A percentile compares a stretch with the other conserved stretches of the same genome.
These are phyloP conservation scores for Emydura subglobosa DNA, from an alignment of 2,113 vertebrate species.

Conservation along the genomic window DNA sequence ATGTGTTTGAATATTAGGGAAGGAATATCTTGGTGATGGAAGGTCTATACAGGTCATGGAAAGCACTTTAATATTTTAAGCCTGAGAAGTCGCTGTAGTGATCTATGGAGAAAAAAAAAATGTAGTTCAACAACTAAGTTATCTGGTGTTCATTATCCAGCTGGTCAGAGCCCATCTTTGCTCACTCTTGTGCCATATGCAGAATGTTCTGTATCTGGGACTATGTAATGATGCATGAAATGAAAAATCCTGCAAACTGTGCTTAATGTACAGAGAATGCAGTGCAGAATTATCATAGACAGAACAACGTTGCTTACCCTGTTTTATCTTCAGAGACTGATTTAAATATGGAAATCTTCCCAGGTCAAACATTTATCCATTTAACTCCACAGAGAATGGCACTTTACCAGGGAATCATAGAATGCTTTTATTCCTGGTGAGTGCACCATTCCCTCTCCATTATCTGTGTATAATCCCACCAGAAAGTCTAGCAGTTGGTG, in stretches of 20 bases:
- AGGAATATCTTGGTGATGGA: background rate
- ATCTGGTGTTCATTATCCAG: background rate
- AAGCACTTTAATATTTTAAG: background rate
- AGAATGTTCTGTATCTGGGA: background rate
- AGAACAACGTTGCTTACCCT: background rate
- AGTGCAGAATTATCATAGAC: background rate
- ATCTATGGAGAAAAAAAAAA: background rate
- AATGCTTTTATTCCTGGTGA: background rate
- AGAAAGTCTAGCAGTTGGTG: background rate
- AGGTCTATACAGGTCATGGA: background rate
- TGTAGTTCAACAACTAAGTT: background rate
- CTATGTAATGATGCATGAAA: background rate
- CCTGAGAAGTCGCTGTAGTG: background rate
- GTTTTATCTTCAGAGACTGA: background rate
- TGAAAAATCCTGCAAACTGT: background rate
- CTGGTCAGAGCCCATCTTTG: background rate
- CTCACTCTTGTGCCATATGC: background rate
- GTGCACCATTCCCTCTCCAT: background rate
- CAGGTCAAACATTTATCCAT: background rate
- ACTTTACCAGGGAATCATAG: background rate
- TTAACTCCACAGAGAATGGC: background rate
- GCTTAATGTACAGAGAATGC: background rate
- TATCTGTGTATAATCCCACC: background rate
- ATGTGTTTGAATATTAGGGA: background rate
- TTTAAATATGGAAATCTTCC: background rate